phyloP scores from a whole-genome alignment of 2,888 invertebrate genomes.

The Andricus quercusramuli region DNA sequence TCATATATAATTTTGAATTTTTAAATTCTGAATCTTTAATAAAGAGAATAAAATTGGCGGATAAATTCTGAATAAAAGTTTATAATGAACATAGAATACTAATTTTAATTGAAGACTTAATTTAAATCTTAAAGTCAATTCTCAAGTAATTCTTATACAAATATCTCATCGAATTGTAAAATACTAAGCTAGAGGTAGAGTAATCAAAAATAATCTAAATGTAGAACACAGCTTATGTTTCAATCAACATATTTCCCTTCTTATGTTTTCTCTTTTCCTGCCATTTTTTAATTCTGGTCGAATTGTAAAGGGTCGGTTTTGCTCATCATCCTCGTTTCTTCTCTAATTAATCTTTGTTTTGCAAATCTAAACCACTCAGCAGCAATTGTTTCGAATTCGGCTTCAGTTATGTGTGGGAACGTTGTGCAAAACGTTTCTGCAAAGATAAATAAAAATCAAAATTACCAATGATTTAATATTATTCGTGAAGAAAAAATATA shows the following conservation, averaged over 20 bases:
- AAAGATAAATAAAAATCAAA: background rate
- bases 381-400: slow-evolving; percentile 60
- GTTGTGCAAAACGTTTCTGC: slow-evolving; percentile 39
- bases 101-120: background rate
- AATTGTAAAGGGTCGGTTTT: slow-evolving; percentile 18
- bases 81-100: background rate
- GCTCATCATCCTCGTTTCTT: slow-evolving; percentile 18
- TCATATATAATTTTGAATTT: background rate
- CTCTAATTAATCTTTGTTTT: slow-evolving; percentile 13
- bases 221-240: background rate
- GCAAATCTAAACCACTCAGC: slow-evolving; percentile 45
- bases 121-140: background rate
- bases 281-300: background rate
- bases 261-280: background rate
- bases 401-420: slow-evolving; percentile 45
- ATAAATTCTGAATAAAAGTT: background rate
- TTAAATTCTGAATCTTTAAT: background rate
- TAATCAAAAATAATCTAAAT: background rate
- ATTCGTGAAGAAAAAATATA: background rate
- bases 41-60: too few species aligned
- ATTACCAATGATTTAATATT: background rate
- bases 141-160: background rate
- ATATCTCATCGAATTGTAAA: background rate
- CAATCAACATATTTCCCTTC: background rate
- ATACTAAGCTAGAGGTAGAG: background rate